Percentiles rank a stretch among this genome's conserved stretches.
phyloP scores from a whole-genome alignment of 2,797 vertebrate species.

The Tragelaphus oryx region DNA sequence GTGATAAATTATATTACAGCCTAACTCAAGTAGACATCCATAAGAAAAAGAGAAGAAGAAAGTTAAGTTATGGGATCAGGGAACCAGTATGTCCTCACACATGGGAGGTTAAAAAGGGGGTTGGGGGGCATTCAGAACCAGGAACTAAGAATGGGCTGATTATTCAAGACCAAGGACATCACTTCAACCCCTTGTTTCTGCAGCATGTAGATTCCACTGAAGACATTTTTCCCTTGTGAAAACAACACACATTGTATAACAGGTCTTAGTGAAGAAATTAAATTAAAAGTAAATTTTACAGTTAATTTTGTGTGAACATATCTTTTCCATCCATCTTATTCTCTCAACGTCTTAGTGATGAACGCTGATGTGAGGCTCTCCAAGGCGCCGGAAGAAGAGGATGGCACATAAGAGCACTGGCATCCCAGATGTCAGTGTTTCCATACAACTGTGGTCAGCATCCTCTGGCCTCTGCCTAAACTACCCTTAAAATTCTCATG shows the following conservation, averaged over 20 bases:
- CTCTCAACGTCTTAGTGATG: not conserved
- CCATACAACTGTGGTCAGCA: not conserved
- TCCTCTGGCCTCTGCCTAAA: not conserved
- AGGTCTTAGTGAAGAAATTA: not conserved
- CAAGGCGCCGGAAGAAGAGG: not conserved
- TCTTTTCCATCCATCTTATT: not conserved
- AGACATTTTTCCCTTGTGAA: not conserved
- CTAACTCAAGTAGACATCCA: conserved; percentile 18
- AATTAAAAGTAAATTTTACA: not conserved
- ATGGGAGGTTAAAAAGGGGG: not conserved
- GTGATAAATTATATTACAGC: conserved; percentile 36
- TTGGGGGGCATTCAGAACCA: not conserved
- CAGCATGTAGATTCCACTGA: not conserved
- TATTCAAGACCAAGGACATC: not conserved
- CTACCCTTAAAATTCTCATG: not conserved
- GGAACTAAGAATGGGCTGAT: not conserved
- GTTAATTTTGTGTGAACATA: not conserved
- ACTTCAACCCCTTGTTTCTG: not conserved
- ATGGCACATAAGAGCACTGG: not conserved
- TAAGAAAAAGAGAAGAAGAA: conserved; percentile 10
- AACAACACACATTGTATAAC: not conserved
- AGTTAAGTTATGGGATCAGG: not conserved
- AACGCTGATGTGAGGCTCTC: not conserved
- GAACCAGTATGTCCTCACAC: not conserved
- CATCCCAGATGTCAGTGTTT: not conserved